phyloP scores from a whole-genome alignment of 2,113 vertebrate species.

The Ceyx margarethae region DNA sequence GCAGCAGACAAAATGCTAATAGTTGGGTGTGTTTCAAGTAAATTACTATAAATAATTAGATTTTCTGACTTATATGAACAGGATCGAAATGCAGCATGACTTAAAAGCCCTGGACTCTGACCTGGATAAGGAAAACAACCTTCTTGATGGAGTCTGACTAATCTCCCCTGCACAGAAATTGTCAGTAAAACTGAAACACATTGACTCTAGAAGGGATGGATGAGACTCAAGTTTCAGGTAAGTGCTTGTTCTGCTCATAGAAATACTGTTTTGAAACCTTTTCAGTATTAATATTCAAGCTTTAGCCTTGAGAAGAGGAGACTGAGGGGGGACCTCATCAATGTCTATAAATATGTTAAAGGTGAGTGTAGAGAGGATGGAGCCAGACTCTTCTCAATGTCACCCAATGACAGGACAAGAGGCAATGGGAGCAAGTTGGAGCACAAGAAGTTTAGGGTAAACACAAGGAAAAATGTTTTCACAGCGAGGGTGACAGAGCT shows the following conservation, averaged over 20 bases:
- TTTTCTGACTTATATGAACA: not conserved
- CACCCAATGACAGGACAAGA: too few relatives aligned
- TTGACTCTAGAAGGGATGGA: not conserved
- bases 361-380: too few relatives aligned
- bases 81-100: not conserved
- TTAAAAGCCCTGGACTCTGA: slow-evolving; percentile 28
- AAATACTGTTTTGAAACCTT: not conserved
- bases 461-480: too few relatives aligned
- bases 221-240: slow-evolving; percentile 18
- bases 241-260: not conserved
- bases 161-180: not conserved
- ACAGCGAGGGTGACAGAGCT: too few relatives aligned
- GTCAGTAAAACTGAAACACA: slow-evolving; percentile 39
- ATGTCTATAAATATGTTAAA: too few relatives aligned
- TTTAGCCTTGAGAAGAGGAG: too few relatives aligned
- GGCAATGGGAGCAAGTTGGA: too few relatives aligned
- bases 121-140: slow-evolving; percentile 48
- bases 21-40: not conserved
- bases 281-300: not conserved
- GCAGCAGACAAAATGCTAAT: not conserved
- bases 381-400: too few relatives aligned
- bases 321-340: too few relatives aligned
- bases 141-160: slow-evolving; percentile 1
- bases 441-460: too few relatives aligned
- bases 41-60: slow-evolving; percentile 14